phyloP scores from a whole-genome alignment of 2,888 invertebrate species.

The Drosophila cognata region DNA sequence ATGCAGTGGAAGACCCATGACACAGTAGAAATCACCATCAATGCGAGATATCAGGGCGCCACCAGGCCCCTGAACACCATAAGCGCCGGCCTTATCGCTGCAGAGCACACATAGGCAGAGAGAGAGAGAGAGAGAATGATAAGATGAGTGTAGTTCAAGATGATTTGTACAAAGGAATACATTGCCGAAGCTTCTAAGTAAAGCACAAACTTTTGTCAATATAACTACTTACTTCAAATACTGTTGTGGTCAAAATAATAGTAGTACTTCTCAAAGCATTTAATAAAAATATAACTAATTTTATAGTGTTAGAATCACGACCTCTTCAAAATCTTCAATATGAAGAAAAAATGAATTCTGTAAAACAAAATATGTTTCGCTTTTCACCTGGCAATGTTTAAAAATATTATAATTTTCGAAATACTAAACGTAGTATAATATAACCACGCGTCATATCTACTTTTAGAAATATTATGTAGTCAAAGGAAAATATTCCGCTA shows the following conservation, averaged over 20 bases:
- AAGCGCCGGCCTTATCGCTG: conserved; percentile 96
- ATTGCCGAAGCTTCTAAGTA: not conserved
- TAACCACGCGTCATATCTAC: not conserved
- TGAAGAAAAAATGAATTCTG: not conserved
- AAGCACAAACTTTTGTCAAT: not conserved
- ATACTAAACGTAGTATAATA: not conserved
- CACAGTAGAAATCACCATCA: conserved; percentile 94
- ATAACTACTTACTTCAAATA: not conserved
- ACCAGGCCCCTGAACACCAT: conserved; percentile 94
- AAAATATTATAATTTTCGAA: not conserved
- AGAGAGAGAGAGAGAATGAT: not conserved
- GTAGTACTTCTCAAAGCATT: not conserved
- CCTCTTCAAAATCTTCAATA: not conserved
- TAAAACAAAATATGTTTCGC: not conserved
- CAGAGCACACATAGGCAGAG: conserved; percentile 32
- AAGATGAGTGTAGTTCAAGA: not conserved
- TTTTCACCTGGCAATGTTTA: not conserved
- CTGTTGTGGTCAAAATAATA: not conserved
- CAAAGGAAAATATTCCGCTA: not conserved
- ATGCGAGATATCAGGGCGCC: conserved; percentile 93
- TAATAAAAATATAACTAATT: not conserved
- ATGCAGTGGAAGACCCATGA: conserved; percentile 94
- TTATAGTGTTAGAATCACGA: not conserved
- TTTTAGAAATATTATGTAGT: not conserved
- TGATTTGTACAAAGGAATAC: not conserved